These are phyloP conservation scores for Clarias batrachus DNA, from an alignment of 2,113 vertebrate species.

Conservation along the genomic window DNA sequence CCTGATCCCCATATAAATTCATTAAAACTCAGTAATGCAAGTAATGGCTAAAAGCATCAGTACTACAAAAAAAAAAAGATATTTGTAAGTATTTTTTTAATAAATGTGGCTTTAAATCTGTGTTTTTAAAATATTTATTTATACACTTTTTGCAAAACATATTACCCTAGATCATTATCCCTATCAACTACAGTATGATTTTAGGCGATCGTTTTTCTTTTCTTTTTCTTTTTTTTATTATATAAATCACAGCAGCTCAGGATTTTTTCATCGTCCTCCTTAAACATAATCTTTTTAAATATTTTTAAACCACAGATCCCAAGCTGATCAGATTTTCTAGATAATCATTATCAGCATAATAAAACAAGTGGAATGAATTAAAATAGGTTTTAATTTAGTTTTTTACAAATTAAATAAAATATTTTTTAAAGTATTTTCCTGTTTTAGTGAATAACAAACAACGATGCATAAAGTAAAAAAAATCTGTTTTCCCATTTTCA, in stretches of 20 bases:
- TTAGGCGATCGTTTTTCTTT: neutral
- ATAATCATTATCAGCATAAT: neutral
- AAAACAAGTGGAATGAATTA: neutral
- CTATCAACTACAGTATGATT: neutral
- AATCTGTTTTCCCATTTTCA: neutral
- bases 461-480: neutral
- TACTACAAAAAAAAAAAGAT: too few species aligned
- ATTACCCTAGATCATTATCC: too few species aligned
- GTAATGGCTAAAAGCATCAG: too few species aligned
- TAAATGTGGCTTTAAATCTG: too few species aligned
- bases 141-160: too few species aligned
- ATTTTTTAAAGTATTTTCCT: neutral
- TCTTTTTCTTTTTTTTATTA: too few species aligned
- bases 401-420: neutral
- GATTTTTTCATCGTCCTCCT: neutral
- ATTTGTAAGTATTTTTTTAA: too few species aligned
- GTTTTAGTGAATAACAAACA: neutral
- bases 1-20: too few species aligned
- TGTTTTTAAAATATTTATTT: too few species aligned
- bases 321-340: neutral
- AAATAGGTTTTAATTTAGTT: neutral
- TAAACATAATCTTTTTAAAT: neutral
- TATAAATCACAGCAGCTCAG: neutral
- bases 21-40: too few species aligned
- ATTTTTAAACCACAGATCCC: neutral